Evolutionary conservation across 2,113 vertebrate genomes (phyloP).

Genomic region (Atractosteus spatula): DNA sequence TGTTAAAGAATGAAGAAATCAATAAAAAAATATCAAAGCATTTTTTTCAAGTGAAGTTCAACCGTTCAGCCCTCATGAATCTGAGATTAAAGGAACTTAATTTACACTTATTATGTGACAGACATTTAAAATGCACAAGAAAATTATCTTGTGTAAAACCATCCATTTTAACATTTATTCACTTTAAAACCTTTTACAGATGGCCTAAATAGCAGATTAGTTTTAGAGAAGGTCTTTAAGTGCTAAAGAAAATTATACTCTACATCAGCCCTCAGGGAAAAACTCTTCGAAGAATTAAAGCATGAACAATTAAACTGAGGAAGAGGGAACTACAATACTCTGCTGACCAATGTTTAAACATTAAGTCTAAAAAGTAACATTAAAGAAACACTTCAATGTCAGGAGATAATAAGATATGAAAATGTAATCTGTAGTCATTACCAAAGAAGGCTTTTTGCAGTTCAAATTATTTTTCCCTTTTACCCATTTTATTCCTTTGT

Average conservation of each 20-base stretch:
- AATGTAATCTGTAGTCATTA: too few species aligned
- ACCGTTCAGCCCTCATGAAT: slow-evolving; percentile 48
- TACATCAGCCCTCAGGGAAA: not conserved
- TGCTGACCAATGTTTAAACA: not conserved
- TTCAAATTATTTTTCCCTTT: too few species aligned
- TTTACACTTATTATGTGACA: slow-evolving; percentile 29
- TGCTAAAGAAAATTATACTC: not conserved
- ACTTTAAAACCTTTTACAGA: slow-evolving; percentile 6
- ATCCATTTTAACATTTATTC: slow-evolving; percentile 27
- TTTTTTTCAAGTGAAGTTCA: slow-evolving; percentile 55
- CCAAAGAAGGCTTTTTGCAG: too few species aligned
- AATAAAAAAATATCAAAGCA: slow-evolving; percentile 51
- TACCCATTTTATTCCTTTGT: too few species aligned
- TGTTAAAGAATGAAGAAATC: slow-evolving; percentile 46
- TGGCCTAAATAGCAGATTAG: not conserved
- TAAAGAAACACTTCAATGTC: not conserved
- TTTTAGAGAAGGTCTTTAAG: slow-evolving; percentile 6
- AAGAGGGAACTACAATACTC: not conserved
- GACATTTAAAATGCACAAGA: slow-evolving; percentile 38
- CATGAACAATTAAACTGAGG: not conserved
- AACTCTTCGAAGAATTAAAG: slow-evolving; percentile 4
- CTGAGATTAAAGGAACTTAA: slow-evolving; percentile 42
- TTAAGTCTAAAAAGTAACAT: not conserved
- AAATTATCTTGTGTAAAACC: slow-evolving; percentile 22
- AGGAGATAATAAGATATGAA: not conserved